A percentile compares a stretch with the other conserved stretches of the same genome.
These are phyloP conservation scores for Halocynthia aurantium DNA, from an alignment of 23 tunicate genomes.

Conservation along the genomic window DNA sequence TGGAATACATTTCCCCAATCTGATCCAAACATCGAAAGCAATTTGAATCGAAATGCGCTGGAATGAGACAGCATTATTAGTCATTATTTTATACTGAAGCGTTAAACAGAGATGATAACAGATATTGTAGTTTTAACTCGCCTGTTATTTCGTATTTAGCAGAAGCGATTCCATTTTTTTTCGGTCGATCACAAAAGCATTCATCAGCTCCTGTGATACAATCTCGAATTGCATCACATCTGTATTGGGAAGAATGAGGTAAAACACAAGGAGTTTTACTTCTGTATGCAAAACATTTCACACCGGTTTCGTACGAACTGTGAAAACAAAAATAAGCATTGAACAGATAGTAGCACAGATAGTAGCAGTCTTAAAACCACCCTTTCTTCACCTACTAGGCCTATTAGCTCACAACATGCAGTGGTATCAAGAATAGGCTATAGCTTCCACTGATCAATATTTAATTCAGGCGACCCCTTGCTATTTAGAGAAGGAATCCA, in stretches of 20 bases:
- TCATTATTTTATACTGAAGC: neutral
- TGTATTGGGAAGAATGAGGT: neutral
- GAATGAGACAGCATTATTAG: neutral
- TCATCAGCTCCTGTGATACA: slow-evolving; percentile 5
- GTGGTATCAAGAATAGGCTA: too few species aligned
- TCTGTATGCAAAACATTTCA: neutral
- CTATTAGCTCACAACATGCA: too few species aligned
- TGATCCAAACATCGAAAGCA: slow-evolving; percentile 4
- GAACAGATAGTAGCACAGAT: neutral
- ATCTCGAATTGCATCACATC: neutral
- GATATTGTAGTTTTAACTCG: neutral
- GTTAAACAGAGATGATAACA: neutral
- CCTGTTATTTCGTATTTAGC: neutral
- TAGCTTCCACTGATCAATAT: too few species aligned
- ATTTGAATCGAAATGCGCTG: neutral
- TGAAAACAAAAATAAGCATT: neutral
- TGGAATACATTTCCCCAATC: neutral
- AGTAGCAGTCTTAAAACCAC: too few species aligned
- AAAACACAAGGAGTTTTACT: neutral
- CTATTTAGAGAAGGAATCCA: too few species aligned
- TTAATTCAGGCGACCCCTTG: too few species aligned
- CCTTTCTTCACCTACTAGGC: too few species aligned
- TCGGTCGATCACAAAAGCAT: neutral
- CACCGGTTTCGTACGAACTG: neutral
- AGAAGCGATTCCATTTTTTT: neutral